These are phyloP conservation scores for Phanerotoma sp. DNA, from an alignment of 2,888 invertebrate genomes.

Conservation along the genomic window DNA sequence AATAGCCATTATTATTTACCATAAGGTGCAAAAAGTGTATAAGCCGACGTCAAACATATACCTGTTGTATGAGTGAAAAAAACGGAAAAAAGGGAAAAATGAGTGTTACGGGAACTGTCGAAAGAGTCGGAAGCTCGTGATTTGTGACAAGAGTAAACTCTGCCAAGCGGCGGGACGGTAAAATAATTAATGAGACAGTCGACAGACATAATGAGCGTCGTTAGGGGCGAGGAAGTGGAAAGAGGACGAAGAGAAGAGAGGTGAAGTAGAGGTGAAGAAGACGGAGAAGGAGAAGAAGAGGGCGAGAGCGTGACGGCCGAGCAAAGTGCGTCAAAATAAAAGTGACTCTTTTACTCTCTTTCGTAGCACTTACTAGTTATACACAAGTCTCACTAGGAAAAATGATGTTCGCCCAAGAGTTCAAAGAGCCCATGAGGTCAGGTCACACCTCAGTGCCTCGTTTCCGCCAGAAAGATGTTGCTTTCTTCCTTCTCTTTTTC, in stretches of 20 bases:
- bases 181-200: conserved; percentile 36
- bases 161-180: conserved; percentile 20
- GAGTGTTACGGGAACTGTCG: conserved; percentile 12
- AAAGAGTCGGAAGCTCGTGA: conserved; percentile 22
- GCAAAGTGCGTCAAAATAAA: conserved; percentile 14
- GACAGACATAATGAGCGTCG: conserved; percentile 33
- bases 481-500: background rate
- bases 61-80: conserved; percentile 6
- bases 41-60: background rate
- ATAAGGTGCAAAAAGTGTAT: background rate
- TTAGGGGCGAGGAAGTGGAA: conserved; percentile 2
- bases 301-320: background rate
- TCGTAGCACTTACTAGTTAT: background rate
- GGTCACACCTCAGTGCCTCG: conserved; percentile 12
- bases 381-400: background rate
- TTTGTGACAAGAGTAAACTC: conserved; percentile 21
- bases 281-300: background rate
- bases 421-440: conserved; percentile 14
- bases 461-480: background rate
- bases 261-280: background rate
- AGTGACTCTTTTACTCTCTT: background rate
- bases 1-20: no score
- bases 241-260: background rate
- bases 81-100: conserved; percentile 8
- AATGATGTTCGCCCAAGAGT: conserved; percentile 11